Evolutionary conservation across 2,888 invertebrate genomes (phyloP), one percentile per base, ranked within the genome.

Genomic region (Lochmaea capreae): DNA sequence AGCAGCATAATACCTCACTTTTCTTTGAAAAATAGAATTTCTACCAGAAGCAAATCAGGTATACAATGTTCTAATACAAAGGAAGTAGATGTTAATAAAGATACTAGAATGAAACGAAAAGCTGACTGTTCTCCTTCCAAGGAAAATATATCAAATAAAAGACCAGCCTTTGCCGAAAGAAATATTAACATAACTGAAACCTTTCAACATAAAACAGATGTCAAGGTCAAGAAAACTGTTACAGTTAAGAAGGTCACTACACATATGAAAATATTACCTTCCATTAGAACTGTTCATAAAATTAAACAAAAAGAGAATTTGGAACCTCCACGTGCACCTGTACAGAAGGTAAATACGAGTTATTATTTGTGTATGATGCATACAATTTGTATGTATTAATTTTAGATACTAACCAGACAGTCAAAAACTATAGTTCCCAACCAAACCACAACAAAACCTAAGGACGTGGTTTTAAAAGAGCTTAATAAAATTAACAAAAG

Each of bases 111-210:
- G 67, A 96, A 96, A 86, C 90, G 96, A 83, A 96, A 96, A 90
- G 95, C 95, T 1, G 93, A 93, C 61, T 91, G 91, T 77, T 95
- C 95, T 72, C 95, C 95, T 5, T 84, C 92, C 61, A 95, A 94
- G 87, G 93, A 93, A 84, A 91, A 91, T 79, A 91, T 90, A 67
- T 90, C 92, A 4, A 90, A 92, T 6, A 96, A 95, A 86, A 89
- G 97, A 82, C 93, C 95, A 58, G 97, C 96, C 3, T 91, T 97
- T 84, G 95, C 94, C 76, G 96, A 97, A 86, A 95, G 95, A 67
- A 96, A 95, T 87, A 93, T 92, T 77, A 83, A 83, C 72, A 76
- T 79, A 12, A 80, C 78, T 63, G 74, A 70, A n/a, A 26, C 77
- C 33, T 76, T 80, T 49, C 76, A 81, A 63, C 63, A 67, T 66